These are phyloP conservation scores for Metaphire vulgaris DNA, from an alignment of 1,140 invertebrate species.

Conservation along the genomic window DNA sequence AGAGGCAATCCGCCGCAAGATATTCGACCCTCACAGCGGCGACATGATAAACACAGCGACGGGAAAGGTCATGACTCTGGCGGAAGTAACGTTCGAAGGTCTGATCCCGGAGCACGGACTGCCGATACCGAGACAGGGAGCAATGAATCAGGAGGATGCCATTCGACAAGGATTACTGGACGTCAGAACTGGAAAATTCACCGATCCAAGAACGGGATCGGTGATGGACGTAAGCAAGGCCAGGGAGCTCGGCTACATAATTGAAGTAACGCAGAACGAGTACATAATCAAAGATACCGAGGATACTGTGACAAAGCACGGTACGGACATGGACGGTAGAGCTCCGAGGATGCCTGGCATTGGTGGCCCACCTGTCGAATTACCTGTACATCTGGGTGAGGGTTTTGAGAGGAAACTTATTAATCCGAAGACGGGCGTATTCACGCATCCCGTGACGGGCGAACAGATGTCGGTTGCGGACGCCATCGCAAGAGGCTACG, in stretches of 20 bases:
- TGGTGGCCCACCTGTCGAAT: not conserved
- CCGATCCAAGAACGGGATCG: slow-evolving; percentile 67
- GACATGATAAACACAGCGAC: slow-evolving; percentile 71
- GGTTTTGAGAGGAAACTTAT: slow-evolving; percentile 62
- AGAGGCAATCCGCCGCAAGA: slow-evolving; percentile 71
- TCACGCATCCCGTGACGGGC: slow-evolving; percentile 67
- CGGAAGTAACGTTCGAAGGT: slow-evolving; percentile 42
- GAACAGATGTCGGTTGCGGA: slow-evolving; percentile 55
- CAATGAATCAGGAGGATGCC: slow-evolving; percentile 73
- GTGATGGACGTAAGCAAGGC: slow-evolving; percentile 63
- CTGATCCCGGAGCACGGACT: slow-evolving; percentile 35
- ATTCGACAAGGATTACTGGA: slow-evolving; percentile 77
- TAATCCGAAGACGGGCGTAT: slow-evolving; percentile 72
- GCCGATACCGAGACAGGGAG: not conserved
- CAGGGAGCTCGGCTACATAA: slow-evolving; percentile 63
- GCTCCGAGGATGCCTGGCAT: not conserved
- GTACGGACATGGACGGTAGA: not conserved
- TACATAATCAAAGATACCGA: not conserved
- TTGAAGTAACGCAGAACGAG: not conserved
- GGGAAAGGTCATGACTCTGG: slow-evolving; percentile 38
- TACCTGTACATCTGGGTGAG: slow-evolving; percentile 18
- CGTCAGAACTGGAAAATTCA: slow-evolving; percentile 65
- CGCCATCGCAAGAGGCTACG: slow-evolving; percentile 25
- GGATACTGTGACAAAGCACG: not conserved
- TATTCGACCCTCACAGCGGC: slow-evolving; percentile 77